A percentile compares a stretch with the other conserved stretches of the same genome.
Evolutionary conservation across 2,797 vertebrate species (phyloP).

Genomic region (Acipenser ruthenus): DNA sequence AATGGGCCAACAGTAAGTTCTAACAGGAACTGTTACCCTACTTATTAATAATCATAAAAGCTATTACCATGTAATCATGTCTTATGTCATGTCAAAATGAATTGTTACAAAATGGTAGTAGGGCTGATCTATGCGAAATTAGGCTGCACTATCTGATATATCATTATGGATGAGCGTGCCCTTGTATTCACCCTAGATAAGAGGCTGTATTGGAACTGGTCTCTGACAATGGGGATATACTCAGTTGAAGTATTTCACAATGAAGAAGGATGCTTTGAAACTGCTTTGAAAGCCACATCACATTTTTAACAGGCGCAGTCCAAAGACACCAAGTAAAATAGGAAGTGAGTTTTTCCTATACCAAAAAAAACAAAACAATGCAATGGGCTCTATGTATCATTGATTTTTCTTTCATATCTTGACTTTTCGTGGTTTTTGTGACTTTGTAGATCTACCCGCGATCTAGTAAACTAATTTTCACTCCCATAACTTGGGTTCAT

Average conservation of each 20-base stretch:
- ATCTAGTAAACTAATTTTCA: too few relatives aligned
- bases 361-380: too few relatives aligned
- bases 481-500: too few relatives aligned
- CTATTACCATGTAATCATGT: slow-evolving; percentile 34
- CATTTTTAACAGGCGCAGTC: too few relatives aligned
- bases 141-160: slow-evolving; percentile 22
- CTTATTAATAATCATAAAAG: slow-evolving; percentile 25
- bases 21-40: slow-evolving; percentile 8
- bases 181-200: slow-evolving; percentile 15
- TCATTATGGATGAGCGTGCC: slow-evolving; percentile 22
- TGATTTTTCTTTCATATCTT: too few relatives aligned
- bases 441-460: too few relatives aligned
- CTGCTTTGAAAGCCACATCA: too few relatives aligned
- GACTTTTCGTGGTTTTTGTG: too few relatives aligned
- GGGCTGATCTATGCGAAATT: slow-evolving; percentile 28
- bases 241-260: slow-evolving; percentile 2
- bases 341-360: too few relatives aligned
- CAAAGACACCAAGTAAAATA: too few relatives aligned
- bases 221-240: neutral
- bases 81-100: slow-evolving; percentile 25
- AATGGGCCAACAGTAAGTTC: slow-evolving; percentile 12
- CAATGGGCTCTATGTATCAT: too few relatives aligned
- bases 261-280: neutral
- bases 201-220: neutral
- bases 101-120: slow-evolving; percentile 25